Evolutionary conservation across 2,888 invertebrate species (phyloP).

Genomic region (Theretra japonica): DNA sequence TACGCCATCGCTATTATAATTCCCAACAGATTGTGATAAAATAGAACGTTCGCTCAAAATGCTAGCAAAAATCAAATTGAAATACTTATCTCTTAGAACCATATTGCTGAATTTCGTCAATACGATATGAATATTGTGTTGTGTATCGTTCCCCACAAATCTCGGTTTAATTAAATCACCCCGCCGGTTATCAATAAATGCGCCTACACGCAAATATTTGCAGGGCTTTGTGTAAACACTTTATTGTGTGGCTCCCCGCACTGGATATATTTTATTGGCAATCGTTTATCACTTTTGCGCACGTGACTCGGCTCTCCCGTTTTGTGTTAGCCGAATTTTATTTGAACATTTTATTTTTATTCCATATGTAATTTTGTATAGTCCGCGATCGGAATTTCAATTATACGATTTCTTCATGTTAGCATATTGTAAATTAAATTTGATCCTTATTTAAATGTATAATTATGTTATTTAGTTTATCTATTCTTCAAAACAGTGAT

Average conservation of each 20-base stretch:
- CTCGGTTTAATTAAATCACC: slow-evolving; percentile 79
- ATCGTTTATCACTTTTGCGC: slow-evolving; percentile 64
- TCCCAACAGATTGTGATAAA: neutral
- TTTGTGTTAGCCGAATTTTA: slow-evolving; percentile 32
- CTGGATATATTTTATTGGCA: slow-evolving; percentile 72
- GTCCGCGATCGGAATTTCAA: neutral
- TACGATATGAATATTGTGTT: slow-evolving; percentile 38
- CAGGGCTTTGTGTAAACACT: slow-evolving; percentile 67
- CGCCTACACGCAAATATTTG: slow-evolving; percentile 71
- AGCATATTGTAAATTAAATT: neutral
- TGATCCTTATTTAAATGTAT: neutral
- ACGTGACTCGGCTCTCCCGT: slow-evolving; percentile 48
- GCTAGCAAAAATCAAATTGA: neutral
- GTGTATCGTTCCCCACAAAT: slow-evolving; percentile 50
- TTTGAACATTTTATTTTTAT: slow-evolving; percentile 31
- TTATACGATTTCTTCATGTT: neutral
- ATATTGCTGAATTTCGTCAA: slow-evolving; percentile 32
- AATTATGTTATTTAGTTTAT: neutral
- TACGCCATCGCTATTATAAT: neutral
- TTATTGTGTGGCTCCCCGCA: slow-evolving; percentile 61
- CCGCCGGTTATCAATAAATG: slow-evolving; percentile 48
- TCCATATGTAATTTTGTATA: slow-evolving; percentile 10
- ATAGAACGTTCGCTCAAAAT: neutral
- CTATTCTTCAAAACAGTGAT: too few relatives aligned
- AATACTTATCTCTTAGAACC: neutral